Conservation (phyloP, 2,888 invertebrate genomes). For the Leucophenga maculata region DNA sequence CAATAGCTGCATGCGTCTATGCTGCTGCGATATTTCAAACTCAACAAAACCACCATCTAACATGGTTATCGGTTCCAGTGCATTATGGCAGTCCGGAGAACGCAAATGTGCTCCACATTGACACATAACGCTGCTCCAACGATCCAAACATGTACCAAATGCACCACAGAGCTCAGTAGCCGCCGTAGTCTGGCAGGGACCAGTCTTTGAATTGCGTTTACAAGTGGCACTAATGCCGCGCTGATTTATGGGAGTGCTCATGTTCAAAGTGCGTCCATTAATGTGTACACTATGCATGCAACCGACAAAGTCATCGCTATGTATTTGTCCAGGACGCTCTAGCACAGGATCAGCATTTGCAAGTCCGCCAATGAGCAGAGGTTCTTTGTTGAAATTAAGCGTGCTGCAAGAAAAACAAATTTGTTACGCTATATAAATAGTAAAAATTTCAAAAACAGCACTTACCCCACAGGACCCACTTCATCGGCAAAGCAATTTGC, state of each 20-base stretch:
- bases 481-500: constrained; percentile 87
- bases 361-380: constrained; percentile 88
- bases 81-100: constrained; percentile 85
- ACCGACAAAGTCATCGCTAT: constrained; percentile 93
- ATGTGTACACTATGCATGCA: constrained; percentile 93
- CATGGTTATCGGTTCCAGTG: constrained; percentile 85
- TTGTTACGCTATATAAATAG: neutral
- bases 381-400: constrained; percentile 91
- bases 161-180: constrained; percentile 75
- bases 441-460: constrained; percentile 45
- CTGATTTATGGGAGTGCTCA: constrained; percentile 83
- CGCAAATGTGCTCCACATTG: constrained; percentile 80
- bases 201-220: constrained; percentile 79
- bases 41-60: constrained; percentile 85
- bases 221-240: constrained; percentile 84
- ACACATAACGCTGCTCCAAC: constrained; percentile 85
- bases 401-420: constrained; percentile 78
- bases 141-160: constrained; percentile 84
- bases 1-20: constrained; percentile 88
- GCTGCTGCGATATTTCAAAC: constrained; percentile 86
- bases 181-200: constrained; percentile 76
- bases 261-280: constrained; percentile 87
- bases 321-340: constrained; percentile 91
- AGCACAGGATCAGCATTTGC: constrained; percentile 87
- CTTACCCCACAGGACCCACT: constrained; percentile 90